These are phyloP conservation scores for Delia radicum DNA, from an alignment of 1,140 invertebrate genomes.

Conservation along the genomic window DNA sequence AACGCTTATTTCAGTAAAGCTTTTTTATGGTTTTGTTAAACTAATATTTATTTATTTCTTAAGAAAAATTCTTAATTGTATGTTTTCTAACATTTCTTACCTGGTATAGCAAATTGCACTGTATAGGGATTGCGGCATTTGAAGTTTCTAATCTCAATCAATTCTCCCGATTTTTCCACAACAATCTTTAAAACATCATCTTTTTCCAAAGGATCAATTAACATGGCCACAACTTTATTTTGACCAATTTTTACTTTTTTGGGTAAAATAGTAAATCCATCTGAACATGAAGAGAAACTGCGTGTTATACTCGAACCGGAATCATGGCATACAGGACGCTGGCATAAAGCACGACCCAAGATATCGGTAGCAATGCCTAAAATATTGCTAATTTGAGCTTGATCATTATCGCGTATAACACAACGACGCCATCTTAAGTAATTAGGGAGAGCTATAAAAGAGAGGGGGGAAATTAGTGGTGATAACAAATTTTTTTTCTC, in stretches of 20 bases:
- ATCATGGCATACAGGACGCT: conserved; percentile 58
- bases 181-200: conserved; percentile 74
- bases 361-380: conserved; percentile 74
- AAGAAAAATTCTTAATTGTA: no score
- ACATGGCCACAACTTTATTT: conserved; percentile 75
- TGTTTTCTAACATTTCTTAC: conserved; percentile 52
- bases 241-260: conserved; percentile 63
- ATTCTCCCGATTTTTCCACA: conserved; percentile 76
- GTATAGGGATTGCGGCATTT: conserved; percentile 80
- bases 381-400: conserved; percentile 77
- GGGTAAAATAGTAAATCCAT: conserved; percentile 52
- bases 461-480: background rate
- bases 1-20: no score
- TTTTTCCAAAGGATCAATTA: conserved; percentile 72
- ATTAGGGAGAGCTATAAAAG: conserved; percentile 62
- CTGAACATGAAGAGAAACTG: conserved; percentile 49
- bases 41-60: no score
- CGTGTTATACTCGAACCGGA: conserved; percentile 37
- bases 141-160: conserved; percentile 70
- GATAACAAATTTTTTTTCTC: background rate
- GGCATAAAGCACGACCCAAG: conserved; percentile 65
- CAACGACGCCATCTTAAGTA: conserved; percentile 77
- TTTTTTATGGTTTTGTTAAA: no score
- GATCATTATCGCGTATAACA: conserved; percentile 74
- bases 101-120: conserved; percentile 74